Percentiles rank a stretch among this genome's conserved stretches.
Conservation (phyloP, 2,797 vertebrate species). For the Lithobates sylvaticus region DNA sequence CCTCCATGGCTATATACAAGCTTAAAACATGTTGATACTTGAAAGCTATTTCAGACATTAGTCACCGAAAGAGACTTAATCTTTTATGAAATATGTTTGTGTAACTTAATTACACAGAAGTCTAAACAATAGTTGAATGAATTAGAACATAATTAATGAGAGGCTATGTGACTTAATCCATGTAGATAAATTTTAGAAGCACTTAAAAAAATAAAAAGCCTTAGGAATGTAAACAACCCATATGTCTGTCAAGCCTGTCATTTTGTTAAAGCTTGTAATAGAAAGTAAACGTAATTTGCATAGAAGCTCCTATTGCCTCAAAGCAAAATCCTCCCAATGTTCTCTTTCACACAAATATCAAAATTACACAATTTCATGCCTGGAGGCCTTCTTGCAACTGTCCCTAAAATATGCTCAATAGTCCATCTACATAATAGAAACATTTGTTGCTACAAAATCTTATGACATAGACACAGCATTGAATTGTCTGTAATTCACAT, state of each 20-base stretch:
- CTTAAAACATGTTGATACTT: not conserved
- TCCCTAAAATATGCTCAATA: slow-evolving; percentile 16
- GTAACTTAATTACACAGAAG: slow-evolving; percentile 34
- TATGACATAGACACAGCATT: not conserved
- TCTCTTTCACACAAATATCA: slow-evolving; percentile 63
- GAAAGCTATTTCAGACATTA: not conserved
- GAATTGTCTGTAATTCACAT: not conserved
- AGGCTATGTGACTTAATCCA: slow-evolving; percentile 64
- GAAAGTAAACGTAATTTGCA: slow-evolving; percentile 73
- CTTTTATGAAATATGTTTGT: slow-evolving; percentile 22
- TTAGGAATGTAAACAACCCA: slow-evolving; percentile 70
- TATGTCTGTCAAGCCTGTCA: slow-evolving; percentile 75
- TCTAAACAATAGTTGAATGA: slow-evolving; percentile 64
- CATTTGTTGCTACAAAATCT: slow-evolving; percentile 29
- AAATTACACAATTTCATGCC: slow-evolving; percentile 52
- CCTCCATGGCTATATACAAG: not conserved
- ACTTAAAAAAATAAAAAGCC: slow-evolving; percentile 70
- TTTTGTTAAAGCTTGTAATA: slow-evolving; percentile 69
- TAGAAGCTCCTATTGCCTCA: slow-evolving; percentile 67
- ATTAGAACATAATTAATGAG: slow-evolving; percentile 68
- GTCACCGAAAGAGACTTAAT: not conserved
- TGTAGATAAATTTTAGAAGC: slow-evolving; percentile 67
- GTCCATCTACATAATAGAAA: slow-evolving; percentile 42
- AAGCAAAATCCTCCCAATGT: slow-evolving; percentile 65
- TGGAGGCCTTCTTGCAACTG: slow-evolving; percentile 21